Evolutionary conservation across 2,113 vertebrate genomes (phyloP).

Genomic region (Nothoprocta pentlandii): DNA sequence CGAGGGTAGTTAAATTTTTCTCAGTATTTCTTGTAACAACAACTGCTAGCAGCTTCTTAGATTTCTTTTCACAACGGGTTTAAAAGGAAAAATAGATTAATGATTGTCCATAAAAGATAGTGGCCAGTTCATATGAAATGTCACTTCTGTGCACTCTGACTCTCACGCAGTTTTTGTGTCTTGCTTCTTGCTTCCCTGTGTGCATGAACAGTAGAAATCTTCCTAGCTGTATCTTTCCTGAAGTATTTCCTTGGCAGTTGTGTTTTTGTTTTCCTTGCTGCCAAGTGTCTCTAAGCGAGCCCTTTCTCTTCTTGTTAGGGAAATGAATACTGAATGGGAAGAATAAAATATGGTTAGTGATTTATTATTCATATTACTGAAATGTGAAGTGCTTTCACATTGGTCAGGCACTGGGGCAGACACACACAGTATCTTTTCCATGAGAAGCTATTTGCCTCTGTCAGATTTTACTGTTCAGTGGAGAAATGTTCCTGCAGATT

Average conservation of each 20-base stretch:
- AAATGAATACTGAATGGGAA: background rate
- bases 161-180: background rate
- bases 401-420: background rate
- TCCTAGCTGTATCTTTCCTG: background rate
- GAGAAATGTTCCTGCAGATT: background rate
- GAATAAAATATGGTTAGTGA: background rate
- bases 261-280: background rate
- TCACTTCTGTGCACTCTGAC: background rate
- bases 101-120: background rate
- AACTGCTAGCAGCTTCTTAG: background rate
- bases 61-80: background rate
- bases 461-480: background rate
- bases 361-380: slow-evolving; percentile 25
- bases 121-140: background rate
- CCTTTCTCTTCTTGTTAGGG: background rate
- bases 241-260: background rate
- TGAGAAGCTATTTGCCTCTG: slow-evolving; percentile 10
- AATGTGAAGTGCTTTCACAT: background rate
- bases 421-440: background rate
- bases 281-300: background rate
- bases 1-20: background rate
- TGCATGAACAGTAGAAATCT: slow-evolving; percentile 7
- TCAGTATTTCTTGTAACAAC: background rate
- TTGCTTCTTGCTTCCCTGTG: slow-evolving; percentile 32
- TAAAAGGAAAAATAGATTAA: background rate